Evolutionary conservation across 2,888 invertebrate species (phyloP), one percentile per base, ranked within the genome.

Genomic region (Emmelina monodactyla): DNA sequence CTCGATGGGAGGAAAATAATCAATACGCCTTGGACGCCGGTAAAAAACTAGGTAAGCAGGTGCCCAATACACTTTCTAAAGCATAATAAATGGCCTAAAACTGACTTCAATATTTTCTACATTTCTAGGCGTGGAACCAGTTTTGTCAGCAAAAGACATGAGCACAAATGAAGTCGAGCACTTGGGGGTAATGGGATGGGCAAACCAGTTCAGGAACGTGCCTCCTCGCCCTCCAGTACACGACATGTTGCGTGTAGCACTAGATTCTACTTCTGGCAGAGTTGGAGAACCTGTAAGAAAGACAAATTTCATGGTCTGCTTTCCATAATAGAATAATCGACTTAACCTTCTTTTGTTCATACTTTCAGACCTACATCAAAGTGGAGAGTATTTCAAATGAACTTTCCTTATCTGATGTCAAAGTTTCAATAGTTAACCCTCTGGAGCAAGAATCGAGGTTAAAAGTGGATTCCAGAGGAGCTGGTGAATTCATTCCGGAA

Each of bases 141-240:
- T 97, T 28, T 73, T 98, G 38, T 88, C 93, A 48, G 91, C 97
- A 10, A 92, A 91, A 61, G 97, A 98, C 58, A 93, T 99, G 89
- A 91, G 94, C 22, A 94, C 94, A 62, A 91, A 89, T 25, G 92
- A 97, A 59, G 94, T 94, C 4, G 97, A 98, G 60, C 97, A 97
- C 78, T 82, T 98, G 46, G 97, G 95, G 7, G 93, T 97, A 38
- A 98, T 98, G 98, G 94, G 97, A 0, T 97, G 97, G 71, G 92
- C 94, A 0, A 93, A 97, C 0, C 88, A 92, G 61, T 91, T 94
- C 71, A 91, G 93, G 48, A 94, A 94, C 87, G 86, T 94, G 19
- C 88, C 91, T 16, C 92, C 93, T 37, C 81, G 92, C 31, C 91
- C 92, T 9, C 90, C 92, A 4, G 83, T 94, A 0, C 89, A 91